Evolutionary conservation across 2,113 vertebrate species (phyloP).

Genomic region (Melanotaenia duboulayi): DNA sequence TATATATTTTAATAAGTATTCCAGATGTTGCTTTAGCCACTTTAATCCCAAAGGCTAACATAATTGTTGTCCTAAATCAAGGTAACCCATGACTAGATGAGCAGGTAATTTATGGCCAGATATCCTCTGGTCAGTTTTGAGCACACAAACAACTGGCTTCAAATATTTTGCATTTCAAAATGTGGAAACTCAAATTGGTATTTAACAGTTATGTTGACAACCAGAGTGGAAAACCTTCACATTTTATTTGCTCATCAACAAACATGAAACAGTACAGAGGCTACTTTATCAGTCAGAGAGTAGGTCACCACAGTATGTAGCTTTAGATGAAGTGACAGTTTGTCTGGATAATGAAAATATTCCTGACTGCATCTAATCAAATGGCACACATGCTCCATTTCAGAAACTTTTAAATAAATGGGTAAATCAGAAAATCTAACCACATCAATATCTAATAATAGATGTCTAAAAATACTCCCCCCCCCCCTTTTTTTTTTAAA

Average conservation of each 20-base stretch:
- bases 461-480: background rate
- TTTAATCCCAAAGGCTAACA: background rate
- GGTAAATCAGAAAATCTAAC: background rate
- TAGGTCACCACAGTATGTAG: background rate
- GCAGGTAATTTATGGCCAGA: background rate
- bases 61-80: background rate
- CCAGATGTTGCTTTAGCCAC: background rate
- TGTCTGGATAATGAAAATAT: background rate
- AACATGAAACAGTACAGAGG: background rate
- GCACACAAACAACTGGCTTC: background rate
- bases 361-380: background rate
- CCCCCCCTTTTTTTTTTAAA: background rate
- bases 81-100: background rate
- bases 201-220: background rate
- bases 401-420: background rate
- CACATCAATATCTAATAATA: background rate
- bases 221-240: background rate
- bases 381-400: background rate
- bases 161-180: background rate
- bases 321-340: background rate
- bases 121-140: background rate
- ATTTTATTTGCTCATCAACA: background rate
- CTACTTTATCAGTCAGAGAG: background rate
- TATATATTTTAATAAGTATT: conserved; percentile 5
- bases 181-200: background rate